Base-by-base conservation (phyloP, 2,113 vertebrate species). In the Tichodroma muraria region DNA sequence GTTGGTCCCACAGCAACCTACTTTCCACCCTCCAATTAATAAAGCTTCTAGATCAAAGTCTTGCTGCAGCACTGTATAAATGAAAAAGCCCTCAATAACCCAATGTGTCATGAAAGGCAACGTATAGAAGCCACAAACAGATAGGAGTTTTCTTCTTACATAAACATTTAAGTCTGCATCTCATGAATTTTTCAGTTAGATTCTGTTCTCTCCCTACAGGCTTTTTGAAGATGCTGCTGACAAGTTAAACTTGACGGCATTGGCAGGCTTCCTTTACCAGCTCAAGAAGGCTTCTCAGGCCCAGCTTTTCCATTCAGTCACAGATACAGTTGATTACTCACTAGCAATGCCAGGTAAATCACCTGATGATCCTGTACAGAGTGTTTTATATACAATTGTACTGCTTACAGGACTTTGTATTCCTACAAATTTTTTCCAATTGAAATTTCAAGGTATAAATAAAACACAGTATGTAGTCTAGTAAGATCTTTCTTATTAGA, bases 341-440 rank as follows among this genome's bases (percentile, higher is more conserved):
- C 97, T 99, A 88, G 98, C 98, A 28, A 99, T 99, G 99, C 99
- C 99, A 97, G 99, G 99, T 99, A 98, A 97, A 60, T 71, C 2
- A 10, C 45, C 20, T 44, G 49, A 59, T 47, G 33, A 49, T 75
- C 49, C 54, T 28, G 27, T 66, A n/a, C 23, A 38, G 15, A 60
- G 3, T 65, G 40, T 77, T 89, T 82, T 54, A 22, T 45, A 22
- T 64, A 12, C 31, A 90, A 3, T 24, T 64, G 27, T 79, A n/a
- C 23, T 76, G 61, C 70, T 76, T 94, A 45, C 22, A 38, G 23
- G 12, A 80, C 25, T 82, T 60, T 61, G 49, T 87, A 23, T 72
- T 84, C 13, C 73, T 79, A 20, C 11, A 23, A 10, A 5, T 71
- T 57, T 80, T 70, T 85, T 61, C 23, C 33, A n/a, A 1, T 6